Conservation (phyloP, 2,113 vertebrate species). For the Galbula dea region DNA sequence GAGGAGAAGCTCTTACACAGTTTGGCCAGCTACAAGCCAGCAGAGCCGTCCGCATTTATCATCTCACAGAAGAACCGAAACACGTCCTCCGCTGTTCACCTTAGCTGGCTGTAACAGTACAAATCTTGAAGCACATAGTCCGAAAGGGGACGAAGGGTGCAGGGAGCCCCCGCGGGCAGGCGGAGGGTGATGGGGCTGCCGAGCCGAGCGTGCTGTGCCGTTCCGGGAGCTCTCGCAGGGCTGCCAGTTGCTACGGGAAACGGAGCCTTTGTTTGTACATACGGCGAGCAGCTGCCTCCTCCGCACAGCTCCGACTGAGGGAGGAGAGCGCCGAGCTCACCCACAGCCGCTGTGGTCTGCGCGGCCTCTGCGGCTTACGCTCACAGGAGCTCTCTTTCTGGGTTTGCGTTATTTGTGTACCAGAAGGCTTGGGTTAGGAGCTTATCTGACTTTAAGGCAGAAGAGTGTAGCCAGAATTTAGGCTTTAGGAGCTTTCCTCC, state of each 20-base stretch:
- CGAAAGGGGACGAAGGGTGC: background rate
- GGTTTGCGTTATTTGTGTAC: background rate
- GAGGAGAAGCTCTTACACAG: background rate
- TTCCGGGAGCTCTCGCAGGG: background rate
- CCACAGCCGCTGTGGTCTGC: background rate
- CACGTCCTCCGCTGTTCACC: background rate
- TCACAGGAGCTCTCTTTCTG: background rate
- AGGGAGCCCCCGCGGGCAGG: background rate
- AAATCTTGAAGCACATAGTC: background rate
- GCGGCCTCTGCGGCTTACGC: background rate
- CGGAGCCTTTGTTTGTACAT: constrained; percentile 67
- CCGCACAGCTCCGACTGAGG: background rate
- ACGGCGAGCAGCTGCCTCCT: constrained; percentile 52
- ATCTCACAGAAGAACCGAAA: background rate
- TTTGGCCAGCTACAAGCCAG: background rate
- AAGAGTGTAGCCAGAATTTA: background rate
- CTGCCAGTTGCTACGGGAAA: constrained; percentile 70
- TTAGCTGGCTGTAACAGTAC: accelerated
- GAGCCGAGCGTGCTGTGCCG: background rate
- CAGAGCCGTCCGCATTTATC: background rate
- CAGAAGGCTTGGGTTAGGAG: background rate
- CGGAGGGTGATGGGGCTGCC: background rate
- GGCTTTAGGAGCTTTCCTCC: background rate
- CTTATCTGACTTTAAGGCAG: background rate
- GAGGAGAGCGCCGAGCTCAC: background rate